Conservation (phyloP, 2,888 invertebrate species). For the Megalurothrips usitatus region DNA sequence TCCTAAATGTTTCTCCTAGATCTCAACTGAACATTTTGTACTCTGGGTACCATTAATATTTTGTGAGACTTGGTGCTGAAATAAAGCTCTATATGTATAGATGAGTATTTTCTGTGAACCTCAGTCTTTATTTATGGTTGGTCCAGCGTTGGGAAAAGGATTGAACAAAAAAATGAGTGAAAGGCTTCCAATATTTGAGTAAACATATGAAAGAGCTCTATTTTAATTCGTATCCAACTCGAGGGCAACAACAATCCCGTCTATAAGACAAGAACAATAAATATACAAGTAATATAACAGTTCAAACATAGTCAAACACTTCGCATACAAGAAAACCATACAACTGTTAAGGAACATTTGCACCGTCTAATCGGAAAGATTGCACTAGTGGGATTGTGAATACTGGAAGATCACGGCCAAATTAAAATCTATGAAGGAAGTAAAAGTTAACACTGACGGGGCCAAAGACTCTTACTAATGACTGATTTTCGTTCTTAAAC, state of each 20-base stretch:
- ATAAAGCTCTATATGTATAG: not conserved
- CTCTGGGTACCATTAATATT: not conserved
- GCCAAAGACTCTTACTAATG: too few species aligned
- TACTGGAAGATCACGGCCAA: too few species aligned
- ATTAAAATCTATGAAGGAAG: too few species aligned
- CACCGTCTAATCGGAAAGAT: too few species aligned
- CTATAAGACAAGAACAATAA: not conserved
- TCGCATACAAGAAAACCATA: not conserved
- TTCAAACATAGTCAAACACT: not conserved
- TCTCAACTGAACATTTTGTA: too few species aligned
- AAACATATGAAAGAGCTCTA: not conserved
- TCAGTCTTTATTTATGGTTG: not conserved
- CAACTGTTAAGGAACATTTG: too few species aligned
- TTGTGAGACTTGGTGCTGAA: not conserved
- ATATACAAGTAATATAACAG: constrained; percentile 2
- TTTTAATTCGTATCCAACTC: not conserved
- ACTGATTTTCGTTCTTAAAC: too few species aligned
- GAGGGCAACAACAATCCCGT: not conserved
- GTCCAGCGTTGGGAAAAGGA: not conserved
- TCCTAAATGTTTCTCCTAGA: too few species aligned
- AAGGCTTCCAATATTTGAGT: not conserved
- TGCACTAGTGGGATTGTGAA: too few species aligned
- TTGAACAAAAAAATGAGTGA: not conserved
- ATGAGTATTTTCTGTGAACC: too few species aligned
- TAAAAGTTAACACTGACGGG: too few species aligned